These are phyloP conservation scores for Calosoma granatense DNA, from an alignment of 1,140 invertebrate species.

Conservation along the genomic window DNA sequence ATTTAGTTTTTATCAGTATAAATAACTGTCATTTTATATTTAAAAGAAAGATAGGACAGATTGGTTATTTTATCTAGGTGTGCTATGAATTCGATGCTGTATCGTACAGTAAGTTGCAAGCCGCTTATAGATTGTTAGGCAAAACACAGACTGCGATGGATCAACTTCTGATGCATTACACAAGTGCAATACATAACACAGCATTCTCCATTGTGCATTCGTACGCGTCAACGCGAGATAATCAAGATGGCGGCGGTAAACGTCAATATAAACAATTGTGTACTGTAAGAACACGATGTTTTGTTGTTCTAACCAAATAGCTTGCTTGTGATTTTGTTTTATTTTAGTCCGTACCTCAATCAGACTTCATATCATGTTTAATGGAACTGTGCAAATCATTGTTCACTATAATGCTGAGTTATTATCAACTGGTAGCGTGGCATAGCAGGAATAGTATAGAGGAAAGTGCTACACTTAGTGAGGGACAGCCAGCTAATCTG, in stretches of 20 bases:
- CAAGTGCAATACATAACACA: constrained; percentile 84
- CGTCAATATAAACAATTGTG: constrained; percentile 73
- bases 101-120: constrained; percentile 68
- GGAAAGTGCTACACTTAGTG: constrained; percentile 20
- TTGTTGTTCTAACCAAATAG: too few relatives aligned
- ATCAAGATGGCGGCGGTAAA: constrained; percentile 39
- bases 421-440: constrained; percentile 72
- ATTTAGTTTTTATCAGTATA: background rate
- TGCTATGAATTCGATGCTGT: constrained; percentile 61
- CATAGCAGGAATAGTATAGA: constrained; percentile 49
- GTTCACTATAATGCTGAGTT: constrained; percentile 73
- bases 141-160: constrained; percentile 88
- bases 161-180: constrained; percentile 90
- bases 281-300: too few relatives aligned
- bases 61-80: constrained; percentile 36
- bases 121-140: constrained; percentile 74
- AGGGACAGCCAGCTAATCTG: constrained; percentile 35
- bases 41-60: constrained; percentile 2
- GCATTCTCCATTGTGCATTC: constrained; percentile 67
- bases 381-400: constrained; percentile 71
- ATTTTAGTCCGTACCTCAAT: constrained; percentile 54
- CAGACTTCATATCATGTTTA: constrained; percentile 72
- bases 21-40: background rate
- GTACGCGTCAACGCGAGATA: constrained; percentile 40
- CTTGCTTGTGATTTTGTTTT: too few relatives aligned